Percentiles rank a stretch among this genome's conserved stretches.
Evolutionary conservation across 1,140 invertebrate species (phyloP).

Genomic region (Eurosta solidaginis): DNA sequence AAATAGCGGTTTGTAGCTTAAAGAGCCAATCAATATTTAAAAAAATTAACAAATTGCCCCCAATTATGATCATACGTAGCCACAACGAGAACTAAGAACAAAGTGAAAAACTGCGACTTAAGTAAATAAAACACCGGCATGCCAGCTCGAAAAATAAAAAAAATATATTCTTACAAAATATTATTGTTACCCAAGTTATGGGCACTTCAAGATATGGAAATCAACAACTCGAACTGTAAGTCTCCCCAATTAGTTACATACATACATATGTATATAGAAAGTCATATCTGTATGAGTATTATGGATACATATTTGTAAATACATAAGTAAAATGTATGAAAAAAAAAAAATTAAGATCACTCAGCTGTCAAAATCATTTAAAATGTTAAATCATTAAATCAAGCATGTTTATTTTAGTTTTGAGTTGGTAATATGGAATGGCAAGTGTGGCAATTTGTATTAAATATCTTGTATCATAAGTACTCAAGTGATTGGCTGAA

Average conservation of each 20-base stretch:
- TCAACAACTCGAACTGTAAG: neutral
- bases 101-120: neutral
- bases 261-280: too few relatives aligned
- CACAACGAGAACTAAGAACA: neutral
- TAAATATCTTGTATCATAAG: neutral
- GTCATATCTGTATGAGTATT: too few relatives aligned
- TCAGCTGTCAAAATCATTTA: constrained; percentile 31
- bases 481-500: neutral
- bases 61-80: neutral
- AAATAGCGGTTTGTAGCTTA: neutral
- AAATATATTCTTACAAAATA: neutral
- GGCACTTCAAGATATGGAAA: neutral
- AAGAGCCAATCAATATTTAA: neutral
- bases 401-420: neutral
- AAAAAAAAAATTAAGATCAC: constrained; percentile 7
- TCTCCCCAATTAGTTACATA: neutral
- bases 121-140: neutral
- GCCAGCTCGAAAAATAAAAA: neutral
- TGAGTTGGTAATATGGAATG: neutral
- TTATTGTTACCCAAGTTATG: neutral
- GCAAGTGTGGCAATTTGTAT: constrained; percentile 12
- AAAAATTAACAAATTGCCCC: neutral
- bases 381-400: constrained; percentile 20
- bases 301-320: too few relatives aligned
- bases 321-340: too few relatives aligned